Evolutionary conservation across 2,888 invertebrate species (phyloP).

Genomic region (Chorisops tibialis): DNA sequence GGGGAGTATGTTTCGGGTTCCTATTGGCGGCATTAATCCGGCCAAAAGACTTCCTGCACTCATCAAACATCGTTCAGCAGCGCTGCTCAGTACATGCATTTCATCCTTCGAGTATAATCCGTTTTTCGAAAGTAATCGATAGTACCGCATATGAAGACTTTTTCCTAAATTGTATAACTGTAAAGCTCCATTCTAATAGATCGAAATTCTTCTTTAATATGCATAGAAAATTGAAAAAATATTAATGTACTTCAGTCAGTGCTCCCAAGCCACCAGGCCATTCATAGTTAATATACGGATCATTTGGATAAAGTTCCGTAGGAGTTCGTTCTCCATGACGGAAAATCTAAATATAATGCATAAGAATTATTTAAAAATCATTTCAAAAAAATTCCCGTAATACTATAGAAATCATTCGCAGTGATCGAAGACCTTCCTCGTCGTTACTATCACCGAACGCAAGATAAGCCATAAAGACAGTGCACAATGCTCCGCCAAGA

Average conservation of each 20-base stretch:
- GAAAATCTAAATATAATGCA: conserved; percentile 42
- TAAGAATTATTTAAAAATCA: background rate
- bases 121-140: conserved; percentile 61
- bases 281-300: conserved; percentile 69
- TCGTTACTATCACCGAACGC: conserved; percentile 51
- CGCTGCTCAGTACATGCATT: conserved; percentile 68
- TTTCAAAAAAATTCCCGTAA: conserved; percentile 24
- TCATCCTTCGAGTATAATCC: conserved; percentile 59
- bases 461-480: conserved; percentile 48
- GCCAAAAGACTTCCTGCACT: conserved; percentile 79
- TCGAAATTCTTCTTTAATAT: background rate
- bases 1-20: conserved; percentile 47
- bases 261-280: conserved; percentile 84
- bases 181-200: conserved; percentile 67
- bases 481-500: conserved; percentile 45
- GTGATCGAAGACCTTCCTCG: conserved; percentile 45
- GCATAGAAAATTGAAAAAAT: background rate
- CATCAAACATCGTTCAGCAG: conserved; percentile 79
- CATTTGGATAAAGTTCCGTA: conserved; percentile 69
- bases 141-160: conserved; percentile 68
- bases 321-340: conserved; percentile 59
- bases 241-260: conserved; percentile 56
- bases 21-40: conserved; percentile 58
- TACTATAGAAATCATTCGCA: conserved; percentile 50
- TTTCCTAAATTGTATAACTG: conserved; percentile 73